Evolutionary conservation across 2,797 vertebrate species (phyloP).

Genomic region (Peromyscus eremicus): DNA sequence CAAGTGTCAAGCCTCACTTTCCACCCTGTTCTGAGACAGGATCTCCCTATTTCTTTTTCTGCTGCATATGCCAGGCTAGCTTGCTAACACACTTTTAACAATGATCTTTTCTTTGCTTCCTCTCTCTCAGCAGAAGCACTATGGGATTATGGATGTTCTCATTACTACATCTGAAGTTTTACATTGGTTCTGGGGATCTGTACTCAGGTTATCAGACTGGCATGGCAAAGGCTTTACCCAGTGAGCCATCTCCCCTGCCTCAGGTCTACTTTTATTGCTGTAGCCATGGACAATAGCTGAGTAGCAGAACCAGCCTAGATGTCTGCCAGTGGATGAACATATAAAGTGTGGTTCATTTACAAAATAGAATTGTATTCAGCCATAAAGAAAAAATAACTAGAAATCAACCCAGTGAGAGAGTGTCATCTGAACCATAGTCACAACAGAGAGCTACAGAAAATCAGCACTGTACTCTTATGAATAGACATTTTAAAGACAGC

Average conservation of each 20-base stretch:
- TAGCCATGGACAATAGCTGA: not conserved
- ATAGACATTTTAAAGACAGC: not conserved
- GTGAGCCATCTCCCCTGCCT: not conserved
- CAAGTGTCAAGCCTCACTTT: not conserved
- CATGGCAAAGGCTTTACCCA: not conserved
- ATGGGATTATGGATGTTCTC: not conserved
- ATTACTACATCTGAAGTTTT: not conserved
- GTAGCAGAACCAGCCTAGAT: not conserved
- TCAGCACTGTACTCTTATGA: not conserved
- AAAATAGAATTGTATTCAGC: not conserved
- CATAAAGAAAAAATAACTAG: not conserved
- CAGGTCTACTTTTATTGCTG: not conserved
- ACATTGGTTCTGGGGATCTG: not conserved
- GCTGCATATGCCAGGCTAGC: not conserved
- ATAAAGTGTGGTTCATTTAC: not conserved
- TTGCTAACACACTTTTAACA: not conserved
- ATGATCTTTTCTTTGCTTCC: not conserved
- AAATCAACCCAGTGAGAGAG: not conserved
- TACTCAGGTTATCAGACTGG: not conserved
- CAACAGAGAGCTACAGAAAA: not conserved
- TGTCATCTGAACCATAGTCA: not conserved
- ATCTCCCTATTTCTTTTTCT: not conserved
- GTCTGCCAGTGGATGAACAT: not conserved
- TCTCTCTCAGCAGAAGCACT: not conserved
- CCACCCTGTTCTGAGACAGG: not conserved